Base-by-base conservation (phyloP, 2,113 vertebrate genomes). In the Ophthalmolycus amberensis region DNA sequence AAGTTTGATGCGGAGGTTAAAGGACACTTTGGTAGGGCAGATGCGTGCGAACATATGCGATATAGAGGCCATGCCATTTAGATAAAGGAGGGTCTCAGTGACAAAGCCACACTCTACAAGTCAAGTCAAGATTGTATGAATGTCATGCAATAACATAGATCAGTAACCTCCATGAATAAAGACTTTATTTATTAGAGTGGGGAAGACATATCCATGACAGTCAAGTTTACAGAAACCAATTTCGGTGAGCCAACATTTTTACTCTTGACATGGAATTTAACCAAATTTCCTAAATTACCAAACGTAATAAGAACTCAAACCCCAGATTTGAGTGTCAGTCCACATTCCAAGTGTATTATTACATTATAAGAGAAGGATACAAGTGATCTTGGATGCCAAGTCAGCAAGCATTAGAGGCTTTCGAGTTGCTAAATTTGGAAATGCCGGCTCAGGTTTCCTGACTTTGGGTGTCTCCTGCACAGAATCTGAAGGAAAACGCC, bases 401-500 rank as follows among this genome's bases (percentile, higher is more conserved):
- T 93, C 92, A 93, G 93, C 90, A 89, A 27, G 74, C 80, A 85
- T 88, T 85, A 67, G 52, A 92, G 80, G 74, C 91, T 86, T 88
- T 73, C 70, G 83, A 82, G 77, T 68, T 88, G 81, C 93, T 94
- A 94, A 93, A 92, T 94, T 94, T 95, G 89, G 92, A 91, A 88
- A 89, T 86, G 85, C 68, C 59, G 77, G 89, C 92, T 93, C 92
- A 90, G 89, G 92, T 91, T 95, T 95, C 95, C 95, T 94, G 95
- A 89, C 92, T 87, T 85, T 94, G 93, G 93, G 94, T 93, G 95
- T 95, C 95, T 95, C 94, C 94, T 92, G 82, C 83, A 85, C 87
- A 92, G 87, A 93, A 88, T 93, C 91, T 46, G 78, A 94, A 91
- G 94, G 93, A n/a, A 95, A 95, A 93, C 89, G 88, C 90, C 93